These are phyloP conservation scores for Dasyprocta punctata DNA, from an alignment of 2,113 vertebrate species.

Conservation along the genomic window DNA sequence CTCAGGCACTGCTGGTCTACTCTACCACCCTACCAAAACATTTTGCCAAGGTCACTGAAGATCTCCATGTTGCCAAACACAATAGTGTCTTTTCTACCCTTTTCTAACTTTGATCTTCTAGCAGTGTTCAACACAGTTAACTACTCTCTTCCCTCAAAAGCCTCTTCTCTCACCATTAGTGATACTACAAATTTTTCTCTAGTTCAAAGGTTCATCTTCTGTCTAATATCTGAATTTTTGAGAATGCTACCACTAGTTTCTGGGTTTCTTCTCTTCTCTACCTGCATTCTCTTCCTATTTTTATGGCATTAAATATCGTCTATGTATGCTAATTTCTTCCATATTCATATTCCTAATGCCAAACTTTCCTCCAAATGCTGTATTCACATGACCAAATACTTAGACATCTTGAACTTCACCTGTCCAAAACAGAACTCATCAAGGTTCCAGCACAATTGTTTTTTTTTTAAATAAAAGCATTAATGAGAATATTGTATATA, in stretches of 20 bases:
- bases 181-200: neutral
- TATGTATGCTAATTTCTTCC: neutral
- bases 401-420: slow-evolving; percentile 10
- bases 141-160: neutral
- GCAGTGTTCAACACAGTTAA: neutral
- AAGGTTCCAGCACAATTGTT: neutral
- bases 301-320: neutral
- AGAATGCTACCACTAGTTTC: neutral
- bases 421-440: neutral
- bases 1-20: neutral
- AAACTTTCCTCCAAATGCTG: slow-evolving; percentile 38
- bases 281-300: neutral
- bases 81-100: neutral
- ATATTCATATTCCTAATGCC: neutral
- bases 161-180: neutral
- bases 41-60: slow-evolving; percentile 10
- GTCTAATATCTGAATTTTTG: neutral
- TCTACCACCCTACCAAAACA: neutral
- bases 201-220: neutral
- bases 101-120: neutral
- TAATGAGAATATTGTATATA: neutral
- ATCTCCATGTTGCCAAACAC: neutral
- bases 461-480: neutral
- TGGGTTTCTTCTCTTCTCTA: neutral
- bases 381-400: neutral